phyloP scores from a whole-genome alignment of 2,797 vertebrate genomes.

The Tokudaia muenninki region DNA sequence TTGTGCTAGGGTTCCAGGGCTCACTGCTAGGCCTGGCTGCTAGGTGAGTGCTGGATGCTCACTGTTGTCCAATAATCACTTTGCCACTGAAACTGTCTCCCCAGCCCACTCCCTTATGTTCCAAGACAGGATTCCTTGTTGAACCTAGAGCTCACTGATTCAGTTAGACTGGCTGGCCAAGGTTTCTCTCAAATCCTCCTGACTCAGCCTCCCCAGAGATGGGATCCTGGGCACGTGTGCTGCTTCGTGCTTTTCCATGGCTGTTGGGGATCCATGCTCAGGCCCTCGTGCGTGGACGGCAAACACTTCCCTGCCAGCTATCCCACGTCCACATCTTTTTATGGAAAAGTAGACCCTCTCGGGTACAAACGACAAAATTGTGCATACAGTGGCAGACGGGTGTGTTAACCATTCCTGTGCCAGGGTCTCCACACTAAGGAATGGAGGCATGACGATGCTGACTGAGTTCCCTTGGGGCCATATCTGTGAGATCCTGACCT shows the following conservation, averaged over 20 bases:
- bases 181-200: not conserved
- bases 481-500: not conserved
- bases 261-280: not conserved
- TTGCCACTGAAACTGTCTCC: not conserved
- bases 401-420: not conserved
- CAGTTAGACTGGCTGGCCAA: not conserved
- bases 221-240: no score
- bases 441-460: not conserved
- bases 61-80: not conserved
- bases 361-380: not conserved
- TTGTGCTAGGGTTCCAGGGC: no score
- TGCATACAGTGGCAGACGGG: not conserved
- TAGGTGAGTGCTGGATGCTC: not conserved
- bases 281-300: no score
- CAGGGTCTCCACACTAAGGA: not conserved
- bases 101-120: not conserved
- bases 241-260: not conserved
- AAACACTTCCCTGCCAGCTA: not conserved
- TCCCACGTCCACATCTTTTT: not conserved
- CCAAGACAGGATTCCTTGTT: not conserved
- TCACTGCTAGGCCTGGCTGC: not conserved
- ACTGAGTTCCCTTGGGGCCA: accelerated
- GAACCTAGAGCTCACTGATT: not conserved
- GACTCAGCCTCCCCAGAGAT: not conserved
- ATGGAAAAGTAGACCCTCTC: not conserved